Evolutionary conservation across 2,888 invertebrate species (phyloP).

Genomic region (Heliconius charithonia): DNA sequence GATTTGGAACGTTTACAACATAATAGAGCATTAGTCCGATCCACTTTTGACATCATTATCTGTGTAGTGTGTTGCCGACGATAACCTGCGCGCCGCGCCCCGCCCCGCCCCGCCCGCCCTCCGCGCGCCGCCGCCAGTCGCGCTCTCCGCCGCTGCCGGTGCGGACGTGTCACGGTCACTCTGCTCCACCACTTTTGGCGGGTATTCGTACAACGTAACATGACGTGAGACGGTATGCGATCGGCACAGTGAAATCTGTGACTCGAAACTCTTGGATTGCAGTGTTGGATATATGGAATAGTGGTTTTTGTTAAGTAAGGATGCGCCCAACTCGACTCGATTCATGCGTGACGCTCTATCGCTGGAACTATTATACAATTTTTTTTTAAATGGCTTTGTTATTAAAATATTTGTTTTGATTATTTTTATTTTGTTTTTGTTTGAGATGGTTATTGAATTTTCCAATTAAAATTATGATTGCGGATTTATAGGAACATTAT

Average conservation of each 20-base stretch:
- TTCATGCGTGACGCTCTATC: conserved; percentile 82
- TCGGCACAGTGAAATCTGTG: conserved; percentile 74
- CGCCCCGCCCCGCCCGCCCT: conserved; percentile 49
- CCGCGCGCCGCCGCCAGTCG: conserved; percentile 65
- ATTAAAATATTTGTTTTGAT: conserved; percentile 22
- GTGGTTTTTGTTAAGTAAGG: conserved; percentile 68
- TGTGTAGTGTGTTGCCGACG: conserved; percentile 75
- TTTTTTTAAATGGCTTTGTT: conserved; percentile 38
- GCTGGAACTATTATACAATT: conserved; percentile 70
- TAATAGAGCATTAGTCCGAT: conserved; percentile 82
- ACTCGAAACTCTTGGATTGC: conserved; percentile 80
- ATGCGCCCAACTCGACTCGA: conserved; percentile 77
- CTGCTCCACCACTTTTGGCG: conserved; percentile 72
- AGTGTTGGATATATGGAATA: conserved; percentile 79
- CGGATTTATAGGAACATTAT: not conserved
- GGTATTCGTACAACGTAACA: conserved; percentile 76
- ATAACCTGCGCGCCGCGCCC: conserved; percentile 79
- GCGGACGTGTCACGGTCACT: conserved; percentile 60
- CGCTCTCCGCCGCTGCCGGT: conserved; percentile 69
- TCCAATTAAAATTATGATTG: not conserved
- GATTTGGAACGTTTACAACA: conserved; percentile 75
- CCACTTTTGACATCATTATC: conserved; percentile 84
- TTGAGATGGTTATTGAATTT: not conserved
- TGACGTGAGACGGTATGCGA: conserved; percentile 74
- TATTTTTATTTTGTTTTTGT: conserved; percentile 12